These are phyloP conservation scores for Pseudorasbora parva DNA, from an alignment of 2,113 vertebrate genomes.

Conservation along the genomic window DNA sequence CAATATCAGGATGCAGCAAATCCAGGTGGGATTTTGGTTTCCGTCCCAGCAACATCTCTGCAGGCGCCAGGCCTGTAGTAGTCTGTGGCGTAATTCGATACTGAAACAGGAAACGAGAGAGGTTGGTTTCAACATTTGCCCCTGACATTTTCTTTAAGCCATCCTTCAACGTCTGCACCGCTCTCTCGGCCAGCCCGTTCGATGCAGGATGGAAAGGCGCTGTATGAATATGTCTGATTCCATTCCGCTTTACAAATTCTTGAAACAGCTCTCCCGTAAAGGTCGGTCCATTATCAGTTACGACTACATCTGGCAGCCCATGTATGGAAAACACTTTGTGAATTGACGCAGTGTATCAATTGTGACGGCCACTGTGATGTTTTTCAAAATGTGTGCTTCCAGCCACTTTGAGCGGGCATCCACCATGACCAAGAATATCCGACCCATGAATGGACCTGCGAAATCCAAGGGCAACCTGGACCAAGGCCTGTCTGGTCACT, in stretches of 20 bases:
- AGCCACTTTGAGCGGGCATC: slow-evolving; percentile 36
- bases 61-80: too few species aligned
- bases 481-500: background rate
- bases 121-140: background rate
- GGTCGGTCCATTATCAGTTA: slow-evolving; percentile 16
- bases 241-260: slow-evolving; percentile 18
- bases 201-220: slow-evolving; percentile 19
- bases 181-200: background rate
- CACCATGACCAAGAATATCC: too few species aligned
- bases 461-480: background rate
- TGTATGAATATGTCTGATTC: background rate
- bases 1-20: background rate
- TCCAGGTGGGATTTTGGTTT: slow-evolving; percentile 34
- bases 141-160: slow-evolving; percentile 18
- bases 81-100: slow-evolving; percentile 43
- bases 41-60: slow-evolving; percentile 19
- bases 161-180: slow-evolving; percentile 2
- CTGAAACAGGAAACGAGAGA: slow-evolving; percentile 44
- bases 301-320: background rate
- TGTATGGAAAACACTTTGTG: slow-evolving; percentile 21
- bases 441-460: slow-evolving; percentile 19
- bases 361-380: background rate
- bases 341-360: slow-evolving; percentile 19
- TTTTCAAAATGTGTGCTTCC: too few species aligned
- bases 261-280: slow-evolving; percentile 48